Conservation (phyloP, 2,113 vertebrate genomes). For the Callithrix jacchus region DNA sequence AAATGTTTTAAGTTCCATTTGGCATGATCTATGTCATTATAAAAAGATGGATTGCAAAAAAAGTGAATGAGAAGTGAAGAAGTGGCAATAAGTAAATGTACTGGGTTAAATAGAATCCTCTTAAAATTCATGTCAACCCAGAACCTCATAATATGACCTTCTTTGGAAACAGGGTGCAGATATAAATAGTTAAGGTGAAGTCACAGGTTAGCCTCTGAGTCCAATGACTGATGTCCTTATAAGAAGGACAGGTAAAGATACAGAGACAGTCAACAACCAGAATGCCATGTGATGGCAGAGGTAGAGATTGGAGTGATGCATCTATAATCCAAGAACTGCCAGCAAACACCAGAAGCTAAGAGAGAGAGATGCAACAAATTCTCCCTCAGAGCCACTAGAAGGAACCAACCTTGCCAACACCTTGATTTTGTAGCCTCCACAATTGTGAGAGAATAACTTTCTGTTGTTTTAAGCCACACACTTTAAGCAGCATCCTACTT, state of each 20-base stretch:
- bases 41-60: constrained; percentile 18
- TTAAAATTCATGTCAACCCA: background rate
- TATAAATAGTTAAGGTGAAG: constrained; percentile 10
- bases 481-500: background rate
- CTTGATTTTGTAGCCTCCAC: background rate
- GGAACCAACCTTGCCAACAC: background rate
- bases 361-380: background rate
- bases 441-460: background rate
- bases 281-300: background rate
- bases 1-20: background rate
- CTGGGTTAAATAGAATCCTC: background rate
- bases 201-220: background rate
- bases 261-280: background rate
- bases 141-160: constrained; percentile 18
- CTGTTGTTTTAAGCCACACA: background rate
- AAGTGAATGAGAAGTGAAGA: background rate
- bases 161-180: background rate
- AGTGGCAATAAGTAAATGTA: background rate
- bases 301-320: background rate
- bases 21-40: background rate
- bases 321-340: background rate
- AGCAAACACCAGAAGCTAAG: background rate
- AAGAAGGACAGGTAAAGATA: background rate
- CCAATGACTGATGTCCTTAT: background rate
- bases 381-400: background rate